Evolutionary conservation across 2,888 invertebrate species (phyloP).

Genomic region (Cremastobaeus sp.): DNA sequence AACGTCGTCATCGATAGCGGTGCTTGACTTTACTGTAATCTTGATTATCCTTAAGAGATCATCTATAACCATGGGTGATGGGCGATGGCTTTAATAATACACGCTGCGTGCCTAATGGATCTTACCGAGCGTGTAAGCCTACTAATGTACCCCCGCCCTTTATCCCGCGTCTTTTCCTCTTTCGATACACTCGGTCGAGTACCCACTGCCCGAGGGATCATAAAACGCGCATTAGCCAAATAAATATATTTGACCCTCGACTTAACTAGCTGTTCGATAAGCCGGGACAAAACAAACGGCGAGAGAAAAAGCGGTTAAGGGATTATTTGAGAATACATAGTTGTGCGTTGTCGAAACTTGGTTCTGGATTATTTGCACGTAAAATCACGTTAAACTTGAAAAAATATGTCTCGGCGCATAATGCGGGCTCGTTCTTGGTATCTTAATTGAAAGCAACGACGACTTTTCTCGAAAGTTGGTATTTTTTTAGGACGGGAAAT

Average conservation of each 20-base stretch:
- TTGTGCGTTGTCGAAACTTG: constrained; percentile 1
- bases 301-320: constrained; percentile 11
- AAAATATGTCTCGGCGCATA: no score
- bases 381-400: constrained; percentile 6
- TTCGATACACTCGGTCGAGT: constrained; percentile 55
- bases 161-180: constrained; percentile 27
- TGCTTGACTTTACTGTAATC: constrained; percentile 47
- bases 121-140: constrained; percentile 73
- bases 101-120: constrained; percentile 73
- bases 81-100: constrained; percentile 74
- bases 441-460: no score
- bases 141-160: constrained; percentile 70
- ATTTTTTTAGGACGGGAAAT: constrained; percentile 27
- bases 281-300: constrained; percentile 15
- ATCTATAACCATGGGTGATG: constrained; percentile 69
- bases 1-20: constrained; percentile 43
- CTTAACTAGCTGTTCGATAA: constrained; percentile 40
- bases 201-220: constrained; percentile 58
- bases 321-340: constrained; percentile 15
- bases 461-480: no score
- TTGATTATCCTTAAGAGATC: constrained; percentile 65
- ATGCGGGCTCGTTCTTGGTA: no score
- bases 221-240: constrained; percentile 67
- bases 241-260: constrained; percentile 67
- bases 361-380: neutral